These are phyloP conservation scores for Paramisgurnus dabryanus DNA, from an alignment of 2,113 vertebrate species.

Conservation along the genomic window DNA sequence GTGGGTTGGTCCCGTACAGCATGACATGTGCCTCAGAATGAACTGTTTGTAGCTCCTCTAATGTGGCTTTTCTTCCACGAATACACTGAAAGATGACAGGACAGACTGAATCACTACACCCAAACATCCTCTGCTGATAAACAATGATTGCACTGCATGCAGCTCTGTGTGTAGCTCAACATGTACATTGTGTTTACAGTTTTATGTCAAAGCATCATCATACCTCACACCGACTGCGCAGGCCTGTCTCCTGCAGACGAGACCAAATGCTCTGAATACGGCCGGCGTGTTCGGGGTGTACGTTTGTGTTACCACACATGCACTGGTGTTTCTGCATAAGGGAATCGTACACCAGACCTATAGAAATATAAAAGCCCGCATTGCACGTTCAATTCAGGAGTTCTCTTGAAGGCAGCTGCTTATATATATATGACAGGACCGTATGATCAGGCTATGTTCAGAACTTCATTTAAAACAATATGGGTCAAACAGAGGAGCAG, in stretches of 20 bases:
- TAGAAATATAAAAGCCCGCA: slow-evolving; percentile 6
- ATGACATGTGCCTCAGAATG: slow-evolving; percentile 91
- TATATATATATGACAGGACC: too few relatives aligned
- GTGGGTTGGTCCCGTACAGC: slow-evolving; percentile 92
- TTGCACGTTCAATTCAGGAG: too few relatives aligned
- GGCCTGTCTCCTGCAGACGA: slow-evolving; percentile 92
- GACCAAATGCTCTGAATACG: slow-evolving; percentile 98
- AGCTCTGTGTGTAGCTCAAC: background rate
- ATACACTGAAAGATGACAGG: slow-evolving; percentile 77
- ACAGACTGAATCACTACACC: slow-evolving; percentile 5
- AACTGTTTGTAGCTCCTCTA: slow-evolving; percentile 92
- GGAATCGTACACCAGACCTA: slow-evolving; percentile 94
- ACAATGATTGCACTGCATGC: background rate
- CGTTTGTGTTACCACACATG: slow-evolving; percentile 89
- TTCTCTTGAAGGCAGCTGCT: too few relatives aligned
- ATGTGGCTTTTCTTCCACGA: slow-evolving; percentile 90
- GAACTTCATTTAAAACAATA: too few relatives aligned
- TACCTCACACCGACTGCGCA: slow-evolving; percentile 91
- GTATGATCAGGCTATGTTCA: too few relatives aligned
- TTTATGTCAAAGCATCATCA: background rate
- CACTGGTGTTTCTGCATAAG: slow-evolving; percentile 98
- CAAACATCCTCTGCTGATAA: slow-evolving; percentile 62
- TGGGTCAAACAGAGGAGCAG: too few relatives aligned
- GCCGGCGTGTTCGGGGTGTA: slow-evolving; percentile 90
- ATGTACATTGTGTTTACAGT: background rate